Conservation (phyloP, 2,888 invertebrate genomes). For the Metallyticus violacea region DNA sequence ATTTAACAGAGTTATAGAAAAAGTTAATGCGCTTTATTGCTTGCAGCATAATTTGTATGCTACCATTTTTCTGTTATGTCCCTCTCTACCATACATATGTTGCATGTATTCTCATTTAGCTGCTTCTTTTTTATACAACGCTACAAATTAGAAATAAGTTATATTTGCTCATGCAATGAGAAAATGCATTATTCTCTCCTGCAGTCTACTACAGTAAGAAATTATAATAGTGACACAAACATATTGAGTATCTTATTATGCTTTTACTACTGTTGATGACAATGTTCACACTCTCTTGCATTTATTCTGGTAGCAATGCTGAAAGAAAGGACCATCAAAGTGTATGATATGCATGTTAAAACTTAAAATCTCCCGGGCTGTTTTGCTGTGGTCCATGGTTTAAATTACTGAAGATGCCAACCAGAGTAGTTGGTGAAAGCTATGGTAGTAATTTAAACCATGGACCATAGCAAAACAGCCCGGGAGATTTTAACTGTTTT, state of each 20-base stretch:
- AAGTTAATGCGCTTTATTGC: too few species aligned
- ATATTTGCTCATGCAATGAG: background rate
- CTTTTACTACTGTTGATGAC: background rate
- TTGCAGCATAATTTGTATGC: too few species aligned
- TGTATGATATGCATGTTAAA: background rate
- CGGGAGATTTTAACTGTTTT: too few species aligned
- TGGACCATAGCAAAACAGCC: too few species aligned
- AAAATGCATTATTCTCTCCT: background rate
- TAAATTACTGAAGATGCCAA: too few species aligned
- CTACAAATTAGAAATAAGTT: background rate
- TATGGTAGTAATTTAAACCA: too few species aligned
- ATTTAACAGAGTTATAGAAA: too few species aligned
- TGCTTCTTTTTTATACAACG: background rate
- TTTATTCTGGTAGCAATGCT: background rate
- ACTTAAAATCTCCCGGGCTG: too few species aligned
- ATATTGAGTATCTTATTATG: background rate
- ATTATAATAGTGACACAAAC: background rate
- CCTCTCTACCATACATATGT: background rate
- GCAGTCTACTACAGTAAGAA: background rate
- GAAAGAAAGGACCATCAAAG: background rate
- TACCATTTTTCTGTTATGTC: too few species aligned
- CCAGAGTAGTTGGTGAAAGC: too few species aligned
- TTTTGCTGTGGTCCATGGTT: too few species aligned
- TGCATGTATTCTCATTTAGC: background rate
- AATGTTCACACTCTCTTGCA: background rate